These are phyloP conservation scores for Sardina pilchardus DNA, from an alignment of 2,113 vertebrate genomes.

Conservation along the genomic window DNA sequence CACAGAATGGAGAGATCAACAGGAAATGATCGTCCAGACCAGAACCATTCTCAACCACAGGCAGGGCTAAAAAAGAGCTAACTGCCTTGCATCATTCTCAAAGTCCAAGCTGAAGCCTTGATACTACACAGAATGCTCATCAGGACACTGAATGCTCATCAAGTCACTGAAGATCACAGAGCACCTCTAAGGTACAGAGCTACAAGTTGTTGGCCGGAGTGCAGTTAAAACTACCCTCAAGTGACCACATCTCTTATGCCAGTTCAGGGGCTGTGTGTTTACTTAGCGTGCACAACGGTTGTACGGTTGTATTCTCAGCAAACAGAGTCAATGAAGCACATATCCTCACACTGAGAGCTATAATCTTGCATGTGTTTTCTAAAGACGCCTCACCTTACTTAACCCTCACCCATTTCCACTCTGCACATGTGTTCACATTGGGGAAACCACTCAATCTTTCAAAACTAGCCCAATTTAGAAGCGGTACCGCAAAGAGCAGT, in stretches of 20 bases:
- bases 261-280: background rate
- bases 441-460: conserved; percentile 49
- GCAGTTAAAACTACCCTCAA: background rate
- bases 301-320: background rate
- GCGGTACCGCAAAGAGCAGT: conserved; percentile 62
- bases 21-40: conserved; percentile 56
- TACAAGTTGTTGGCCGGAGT: background rate
- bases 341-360: background rate
- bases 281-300: background rate
- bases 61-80: conserved; percentile 40
- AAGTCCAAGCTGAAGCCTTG: background rate
- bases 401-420: conserved; percentile 34
- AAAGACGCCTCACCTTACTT: conserved; percentile 29
- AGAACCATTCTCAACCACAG: conserved; percentile 57
- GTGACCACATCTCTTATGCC: background rate
- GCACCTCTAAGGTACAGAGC: background rate
- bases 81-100: background rate
- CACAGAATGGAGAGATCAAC: conserved; percentile 63
- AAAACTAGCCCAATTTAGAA: conserved; percentile 62
- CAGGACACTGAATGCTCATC: background rate
- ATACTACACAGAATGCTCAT: background rate
- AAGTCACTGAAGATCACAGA: background rate
- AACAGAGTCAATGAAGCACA: background rate
- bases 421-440: conserved; percentile 59
- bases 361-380: background rate